Conservation (phyloP, 2,113 vertebrate species). For the Burhinus bistriatus region DNA sequence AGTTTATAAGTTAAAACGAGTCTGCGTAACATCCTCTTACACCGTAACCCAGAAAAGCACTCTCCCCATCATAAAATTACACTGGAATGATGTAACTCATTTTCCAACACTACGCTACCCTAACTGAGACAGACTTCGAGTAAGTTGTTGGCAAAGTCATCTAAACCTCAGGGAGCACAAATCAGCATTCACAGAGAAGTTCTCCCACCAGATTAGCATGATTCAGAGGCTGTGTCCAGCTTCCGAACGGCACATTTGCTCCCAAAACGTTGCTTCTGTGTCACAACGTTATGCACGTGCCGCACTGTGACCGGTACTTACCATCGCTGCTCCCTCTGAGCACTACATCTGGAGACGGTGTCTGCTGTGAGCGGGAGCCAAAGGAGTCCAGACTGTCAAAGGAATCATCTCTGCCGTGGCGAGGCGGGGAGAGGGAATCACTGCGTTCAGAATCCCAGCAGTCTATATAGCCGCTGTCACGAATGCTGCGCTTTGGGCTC, state of each 20-base stretch:
- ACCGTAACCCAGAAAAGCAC: conserved; percentile 2
- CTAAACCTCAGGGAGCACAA: background rate
- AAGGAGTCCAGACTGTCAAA: conserved; percentile 99
- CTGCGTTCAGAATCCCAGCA: conserved; percentile 98
- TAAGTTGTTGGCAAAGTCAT: conserved; percentile 6
- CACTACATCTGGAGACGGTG: conserved; percentile 95
- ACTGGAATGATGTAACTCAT: conserved; percentile 41
- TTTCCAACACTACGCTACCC: background rate
- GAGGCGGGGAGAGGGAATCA: conserved; percentile 92
- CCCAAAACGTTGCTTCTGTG: background rate
- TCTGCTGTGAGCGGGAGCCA: conserved; percentile 93
- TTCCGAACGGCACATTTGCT: background rate
- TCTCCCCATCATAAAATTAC: conserved; percentile 8
- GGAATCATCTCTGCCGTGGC: conserved; percentile 92
- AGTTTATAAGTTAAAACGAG: conserved; percentile 29
- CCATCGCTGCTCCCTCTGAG: conserved; percentile 94
- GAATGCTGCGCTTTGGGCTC: conserved; percentile 89
- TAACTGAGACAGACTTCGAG: conserved; percentile 24
- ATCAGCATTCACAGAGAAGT: background rate
- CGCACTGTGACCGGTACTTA: conserved; percentile 51
- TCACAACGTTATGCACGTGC: background rate
- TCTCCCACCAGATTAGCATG: background rate
- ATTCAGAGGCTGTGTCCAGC: background rate
- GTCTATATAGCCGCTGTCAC: conserved; percentile 97
- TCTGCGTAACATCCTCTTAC: conserved; percentile 33